Evolutionary conservation across 2,888 invertebrate genomes (phyloP), one percentile per base, ranked within the genome.

Genomic region (Fragum whitleyi): DNA sequence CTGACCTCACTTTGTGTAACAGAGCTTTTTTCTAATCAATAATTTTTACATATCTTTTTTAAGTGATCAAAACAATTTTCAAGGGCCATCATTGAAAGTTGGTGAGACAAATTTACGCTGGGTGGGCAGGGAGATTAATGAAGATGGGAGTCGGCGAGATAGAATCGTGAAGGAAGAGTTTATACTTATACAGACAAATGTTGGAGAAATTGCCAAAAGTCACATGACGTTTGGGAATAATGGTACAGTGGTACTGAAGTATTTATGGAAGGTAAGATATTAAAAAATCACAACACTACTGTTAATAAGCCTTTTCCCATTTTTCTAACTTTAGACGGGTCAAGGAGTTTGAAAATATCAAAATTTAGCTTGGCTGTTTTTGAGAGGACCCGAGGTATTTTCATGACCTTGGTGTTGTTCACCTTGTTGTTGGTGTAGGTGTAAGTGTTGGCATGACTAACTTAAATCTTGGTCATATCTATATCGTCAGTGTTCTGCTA

Each of bases 261-360:
- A 75, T 47, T 32, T 29, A 11, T 82, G 82, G 82, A 61, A 23
- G 67, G 82, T 82, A 69, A 68, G 57, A n/a, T n/a, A n/a, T n/a
- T n/a, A n/a, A n/a, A n/a, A n/a, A n/a, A n/a, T n/a, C n/a, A n/a
- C 11, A 23, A 9, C 23, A 23, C 23, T 42, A 42, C 42, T 7
- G 42, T 42, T 42, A 16, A 42, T 1, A n/a, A 9, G 2, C 5
- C 19, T 29, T 7, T 7, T 29, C 26, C 32, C n/a, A 14, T 36
- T 19, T 59, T 23, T 16, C n/a, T n/a, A n/a, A n/a, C n/a, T n/a
- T n/a, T n/a, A n/a, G n/a, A n/a, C n/a, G n/a, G n/a, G n/a, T n/a
- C n/a, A n/a, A n/a, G n/a, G n/a, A n/a, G n/a, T n/a, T n/a, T n/a
- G n/a, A n/a, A n/a, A n/a, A n/a, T n/a, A n/a, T n/a, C n/a, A n/a